phyloP scores from a whole-genome alignment of 2,113 vertebrate genomes.

The Vulpes vulpes region DNA sequence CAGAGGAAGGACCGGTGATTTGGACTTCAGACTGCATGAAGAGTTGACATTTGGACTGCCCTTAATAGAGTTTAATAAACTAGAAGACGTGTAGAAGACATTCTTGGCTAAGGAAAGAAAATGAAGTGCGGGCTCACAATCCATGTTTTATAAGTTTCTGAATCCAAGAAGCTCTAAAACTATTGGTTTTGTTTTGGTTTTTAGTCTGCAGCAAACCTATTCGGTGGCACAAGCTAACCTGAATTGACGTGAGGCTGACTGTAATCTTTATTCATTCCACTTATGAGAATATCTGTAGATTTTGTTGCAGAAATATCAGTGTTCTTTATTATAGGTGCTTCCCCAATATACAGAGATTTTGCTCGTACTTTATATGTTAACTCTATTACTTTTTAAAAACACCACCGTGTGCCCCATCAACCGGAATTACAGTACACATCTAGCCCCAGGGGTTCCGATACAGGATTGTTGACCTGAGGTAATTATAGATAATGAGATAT shows the following conservation, averaged over 20 bases:
- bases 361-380: not conserved
- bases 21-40: not conserved
- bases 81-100: not conserved
- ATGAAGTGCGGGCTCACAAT: not conserved
- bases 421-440: not conserved
- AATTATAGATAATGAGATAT: not conserved
- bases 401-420: not conserved
- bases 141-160: not conserved
- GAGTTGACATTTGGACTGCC: not conserved
- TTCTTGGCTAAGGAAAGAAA: not conserved
- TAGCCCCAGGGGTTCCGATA: not conserved
- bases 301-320: not conserved
- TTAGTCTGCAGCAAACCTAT: not conserved
- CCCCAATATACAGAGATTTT: not conserved
- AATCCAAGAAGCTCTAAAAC: not conserved
- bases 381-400: slow-evolving; percentile 1
- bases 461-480: not conserved
- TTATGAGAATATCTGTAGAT: not conserved
- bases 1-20: not conserved
- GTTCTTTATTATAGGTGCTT: not conserved
- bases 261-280: not conserved
- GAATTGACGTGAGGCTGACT: not conserved
- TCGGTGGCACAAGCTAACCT: not conserved
- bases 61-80: not conserved
- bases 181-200: not conserved